Evolutionary conservation across 2,888 invertebrate genomes (phyloP).

Genomic region (Molorchus minor): DNA sequence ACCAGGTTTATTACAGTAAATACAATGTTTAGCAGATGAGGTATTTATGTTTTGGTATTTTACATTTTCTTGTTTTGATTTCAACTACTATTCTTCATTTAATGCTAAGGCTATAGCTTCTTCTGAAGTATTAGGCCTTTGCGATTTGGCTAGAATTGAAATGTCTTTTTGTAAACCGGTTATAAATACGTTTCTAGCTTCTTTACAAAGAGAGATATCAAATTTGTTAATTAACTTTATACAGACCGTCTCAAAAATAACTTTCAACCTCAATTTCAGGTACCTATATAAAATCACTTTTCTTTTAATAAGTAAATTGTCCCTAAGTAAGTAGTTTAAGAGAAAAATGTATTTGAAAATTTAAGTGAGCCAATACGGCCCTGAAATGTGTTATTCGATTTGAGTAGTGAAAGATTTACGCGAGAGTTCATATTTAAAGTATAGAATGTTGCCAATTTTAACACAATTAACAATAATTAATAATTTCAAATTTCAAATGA

Average conservation of each 20-base stretch:
- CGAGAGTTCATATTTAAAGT: too few species aligned
- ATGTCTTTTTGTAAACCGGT: constrained; percentile 25
- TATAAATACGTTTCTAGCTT: constrained; percentile 30
- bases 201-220: constrained; percentile 10
- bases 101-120: constrained; percentile 31
- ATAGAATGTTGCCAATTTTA: too few species aligned
- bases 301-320: too few species aligned
- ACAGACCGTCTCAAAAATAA: constrained; percentile 6
- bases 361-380: too few species aligned
- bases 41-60: constrained; percentile 27
- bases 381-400: too few species aligned
- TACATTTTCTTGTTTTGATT: constrained; percentile 21
- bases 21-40: constrained; percentile 17
- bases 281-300: too few species aligned
- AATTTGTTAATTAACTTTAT: neutral
- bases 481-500: too few species aligned
- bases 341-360: too few species aligned
- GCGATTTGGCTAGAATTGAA: constrained; percentile 27
- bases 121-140: constrained; percentile 29
- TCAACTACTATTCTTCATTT: constrained; percentile 32
- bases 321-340: too few species aligned
- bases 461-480: too few species aligned
- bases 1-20: constrained; percentile 24
- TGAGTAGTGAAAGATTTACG: too few species aligned
- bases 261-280: constrained; percentile 36